A percentile compares a stretch with the other conserved stretches of the same genome.
Evolutionary conservation across 2,888 invertebrate genomes (phyloP).

Genomic region (Serripes groenlandicus): DNA sequence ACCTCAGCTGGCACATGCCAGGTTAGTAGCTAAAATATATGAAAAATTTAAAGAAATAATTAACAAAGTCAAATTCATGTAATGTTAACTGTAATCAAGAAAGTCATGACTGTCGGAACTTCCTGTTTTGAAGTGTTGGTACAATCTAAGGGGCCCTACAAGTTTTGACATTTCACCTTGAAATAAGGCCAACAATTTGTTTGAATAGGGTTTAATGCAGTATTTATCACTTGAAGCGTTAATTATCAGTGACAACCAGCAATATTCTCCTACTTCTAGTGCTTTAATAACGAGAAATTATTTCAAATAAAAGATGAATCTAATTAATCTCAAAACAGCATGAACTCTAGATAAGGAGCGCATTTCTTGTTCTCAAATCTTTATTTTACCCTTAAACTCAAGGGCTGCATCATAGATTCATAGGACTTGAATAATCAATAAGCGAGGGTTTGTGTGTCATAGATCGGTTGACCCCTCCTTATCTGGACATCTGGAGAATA

Average conservation of each 20-base stretch:
- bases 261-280: not conserved
- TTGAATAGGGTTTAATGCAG: not conserved
- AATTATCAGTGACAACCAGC: not conserved
- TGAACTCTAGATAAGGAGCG: not conserved
- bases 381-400: too few species aligned
- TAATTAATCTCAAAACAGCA: not conserved
- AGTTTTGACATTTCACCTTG: too few species aligned
- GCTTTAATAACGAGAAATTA: not conserved
- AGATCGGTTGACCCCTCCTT: too few species aligned
- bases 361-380: not conserved
- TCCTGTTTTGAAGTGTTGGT: too few species aligned
- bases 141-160: too few species aligned
- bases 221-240: not conserved
- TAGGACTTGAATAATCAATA: too few species aligned
- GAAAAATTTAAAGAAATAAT: not conserved
- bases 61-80: not conserved
- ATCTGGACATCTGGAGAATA: too few species aligned
- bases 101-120: not conserved
- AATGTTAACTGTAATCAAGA: not conserved
- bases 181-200: not conserved
- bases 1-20: constrained; percentile 91
- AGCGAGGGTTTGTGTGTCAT: too few species aligned
- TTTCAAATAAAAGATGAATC: not conserved
- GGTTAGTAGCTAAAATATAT: constrained; percentile 58
- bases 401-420: too few species aligned